These are phyloP conservation scores for Oligia latruncula DNA, from an alignment of 2,888 invertebrate species.

Conservation along the genomic window DNA sequence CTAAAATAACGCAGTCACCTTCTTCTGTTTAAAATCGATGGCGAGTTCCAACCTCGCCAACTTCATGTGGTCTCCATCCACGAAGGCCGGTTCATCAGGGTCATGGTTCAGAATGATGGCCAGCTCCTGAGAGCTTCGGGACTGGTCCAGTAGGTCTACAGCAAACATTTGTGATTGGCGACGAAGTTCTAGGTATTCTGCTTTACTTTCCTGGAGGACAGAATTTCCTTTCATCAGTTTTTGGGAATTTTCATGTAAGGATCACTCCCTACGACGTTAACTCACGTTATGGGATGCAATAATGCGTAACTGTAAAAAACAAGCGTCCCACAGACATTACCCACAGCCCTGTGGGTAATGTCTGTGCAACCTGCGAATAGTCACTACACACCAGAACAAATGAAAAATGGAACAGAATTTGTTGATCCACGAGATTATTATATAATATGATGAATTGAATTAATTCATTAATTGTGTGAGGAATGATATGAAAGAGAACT, in stretches of 20 bases:
- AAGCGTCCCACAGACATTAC: no score
- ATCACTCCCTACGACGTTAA: no score
- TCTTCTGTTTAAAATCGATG: slow-evolving; percentile 98
- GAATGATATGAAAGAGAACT: no score
- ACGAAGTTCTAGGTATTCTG: slow-evolving; percentile 96
- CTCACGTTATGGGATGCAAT: no score
- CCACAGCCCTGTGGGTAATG: no score
- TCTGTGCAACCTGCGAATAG: no score
- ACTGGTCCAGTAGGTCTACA: slow-evolving; percentile 97
- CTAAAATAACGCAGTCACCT: slow-evolving; percentile 88
- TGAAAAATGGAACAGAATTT: no score
- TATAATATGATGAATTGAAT: no score
- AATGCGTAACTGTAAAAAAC: no score
- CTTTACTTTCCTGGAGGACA: slow-evolving; percentile 93
- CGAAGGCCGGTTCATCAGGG: slow-evolving; percentile 92
- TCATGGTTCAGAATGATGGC: slow-evolving; percentile 98
- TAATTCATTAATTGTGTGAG: no score
- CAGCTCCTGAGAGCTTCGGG: slow-evolving; percentile 97
- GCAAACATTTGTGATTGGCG: slow-evolving; percentile 97
- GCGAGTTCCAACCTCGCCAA: slow-evolving; percentile 96
- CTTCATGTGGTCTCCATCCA: slow-evolving; percentile 95
- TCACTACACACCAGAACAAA: no score
- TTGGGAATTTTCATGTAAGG: background rate
- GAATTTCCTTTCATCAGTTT: background rate
- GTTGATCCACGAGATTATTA: no score